Conservation (phyloP, 2,797 vertebrate species). For the Masticophis lateralis region DNA sequence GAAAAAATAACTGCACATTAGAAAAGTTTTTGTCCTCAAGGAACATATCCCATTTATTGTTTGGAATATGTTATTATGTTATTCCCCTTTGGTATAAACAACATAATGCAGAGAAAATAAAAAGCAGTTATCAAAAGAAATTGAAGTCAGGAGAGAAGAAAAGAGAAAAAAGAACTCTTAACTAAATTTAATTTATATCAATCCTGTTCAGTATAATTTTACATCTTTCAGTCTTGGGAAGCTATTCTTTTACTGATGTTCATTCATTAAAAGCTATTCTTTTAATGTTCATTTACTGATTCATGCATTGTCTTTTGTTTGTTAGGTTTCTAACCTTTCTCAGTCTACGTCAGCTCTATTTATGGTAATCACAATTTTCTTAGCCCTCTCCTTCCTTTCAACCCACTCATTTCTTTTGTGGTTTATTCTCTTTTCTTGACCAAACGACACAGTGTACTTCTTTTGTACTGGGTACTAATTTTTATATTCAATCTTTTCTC, state of each 20-base stretch:
- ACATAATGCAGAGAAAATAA: not conserved
- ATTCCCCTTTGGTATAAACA: not conserved
- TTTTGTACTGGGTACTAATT: not conserved
- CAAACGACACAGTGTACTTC: not conserved
- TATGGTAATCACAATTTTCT: not conserved
- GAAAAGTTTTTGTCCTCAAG: slow-evolving; percentile 31
- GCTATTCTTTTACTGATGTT: not conserved
- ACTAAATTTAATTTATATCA: not conserved
- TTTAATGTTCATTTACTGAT: not conserved
- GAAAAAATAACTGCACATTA: slow-evolving; percentile 19
- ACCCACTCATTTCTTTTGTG: not conserved
- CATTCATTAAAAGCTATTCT: no score
- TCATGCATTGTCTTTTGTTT: not conserved
- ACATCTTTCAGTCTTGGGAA: not conserved
- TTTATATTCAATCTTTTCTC: not conserved
- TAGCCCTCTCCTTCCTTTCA: not conserved
- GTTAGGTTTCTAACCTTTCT: not conserved
- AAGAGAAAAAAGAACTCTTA: not conserved
- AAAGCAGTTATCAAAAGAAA: not conserved
- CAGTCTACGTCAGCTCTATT: not conserved
- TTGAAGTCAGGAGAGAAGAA: not conserved
- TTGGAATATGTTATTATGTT: not conserved
- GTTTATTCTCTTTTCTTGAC: not conserved
- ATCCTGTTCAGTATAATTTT: not conserved
- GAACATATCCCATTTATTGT: slow-evolving; percentile 36